Percentiles rank a stretch among this genome's conserved stretches.
Evolutionary conservation across 30 jellyfish, hydroid and myxozoan species (phyloP).

Genomic region (Aurelia sp.): DNA sequence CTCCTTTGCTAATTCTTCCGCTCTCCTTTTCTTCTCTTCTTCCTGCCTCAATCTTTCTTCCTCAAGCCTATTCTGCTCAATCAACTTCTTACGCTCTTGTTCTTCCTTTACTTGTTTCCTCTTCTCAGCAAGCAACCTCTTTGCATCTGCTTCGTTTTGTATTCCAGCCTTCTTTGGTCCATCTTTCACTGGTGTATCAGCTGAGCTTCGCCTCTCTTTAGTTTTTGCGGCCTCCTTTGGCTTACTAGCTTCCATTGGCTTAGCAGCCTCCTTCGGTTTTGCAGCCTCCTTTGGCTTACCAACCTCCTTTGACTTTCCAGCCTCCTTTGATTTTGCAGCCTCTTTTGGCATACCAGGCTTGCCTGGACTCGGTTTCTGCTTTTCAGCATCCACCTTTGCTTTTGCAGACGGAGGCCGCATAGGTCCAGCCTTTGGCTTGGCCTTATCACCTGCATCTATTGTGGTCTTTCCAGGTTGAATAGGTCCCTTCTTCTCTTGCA

Average conservation of each 20-base stretch:
- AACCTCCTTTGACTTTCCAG: not conserved
- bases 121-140: constrained; percentile 71
- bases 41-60: constrained; percentile 63
- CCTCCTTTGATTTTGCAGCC: constrained; percentile 1
- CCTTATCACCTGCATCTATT: constrained; percentile 13
- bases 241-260: constrained; percentile 23
- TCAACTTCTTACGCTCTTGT: constrained; percentile 56
- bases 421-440: constrained; percentile 51
- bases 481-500: constrained; percentile 40
- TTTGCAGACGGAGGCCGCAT: not conserved
- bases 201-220: not conserved
- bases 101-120: constrained; percentile 80
- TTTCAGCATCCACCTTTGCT: not conserved
- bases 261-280: constrained; percentile 16
- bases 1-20: constrained; percentile 53
- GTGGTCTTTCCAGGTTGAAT: constrained; percentile 42
- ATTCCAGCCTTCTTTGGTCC: constrained; percentile 54
- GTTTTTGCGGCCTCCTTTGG: not conserved
- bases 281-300: constrained; percentile 1
- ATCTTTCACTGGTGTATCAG: not conserved
- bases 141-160: constrained; percentile 77
- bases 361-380: constrained; percentile 23
- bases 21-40: constrained; percentile 67
- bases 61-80: constrained; percentile 59
- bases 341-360: constrained; percentile 22